These are phyloP conservation scores for Anaspis maculata DNA, from an alignment of 2,888 invertebrate genomes.

Conservation along the genomic window DNA sequence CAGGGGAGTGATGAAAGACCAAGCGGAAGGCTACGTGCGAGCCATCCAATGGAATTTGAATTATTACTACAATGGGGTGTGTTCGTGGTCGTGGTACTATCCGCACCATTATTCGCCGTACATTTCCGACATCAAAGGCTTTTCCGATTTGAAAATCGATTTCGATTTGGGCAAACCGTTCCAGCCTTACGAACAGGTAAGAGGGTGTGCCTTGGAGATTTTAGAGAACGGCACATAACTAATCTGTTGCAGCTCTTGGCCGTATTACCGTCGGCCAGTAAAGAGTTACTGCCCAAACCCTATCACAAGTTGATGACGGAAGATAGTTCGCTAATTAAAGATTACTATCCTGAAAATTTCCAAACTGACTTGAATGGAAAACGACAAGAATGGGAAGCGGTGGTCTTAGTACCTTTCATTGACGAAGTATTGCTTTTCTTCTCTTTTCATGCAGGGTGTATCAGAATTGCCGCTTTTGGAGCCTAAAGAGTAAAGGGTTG, in stretches of 20 bases:
- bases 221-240: no score
- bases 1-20: slow-evolving; percentile 68
- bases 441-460: no score
- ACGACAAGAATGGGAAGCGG: slow-evolving; percentile 92
- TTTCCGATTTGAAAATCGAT: slow-evolving; percentile 59
- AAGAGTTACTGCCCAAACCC: slow-evolving; percentile 63
- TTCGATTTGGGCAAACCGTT: slow-evolving; percentile 85
- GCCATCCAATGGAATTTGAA: slow-evolving; percentile 95
- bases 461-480: no score
- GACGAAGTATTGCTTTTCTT: no score
- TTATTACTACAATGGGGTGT: slow-evolving; percentile 95
- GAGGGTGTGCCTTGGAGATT: no score
- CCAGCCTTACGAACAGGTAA: slow-evolving; percentile 88
- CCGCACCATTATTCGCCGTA: slow-evolving; percentile 96
- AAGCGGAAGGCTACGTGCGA: slow-evolving; percentile 82
- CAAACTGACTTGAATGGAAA: slow-evolving; percentile 94
- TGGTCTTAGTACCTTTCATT: slow-evolving; percentile 89
- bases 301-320: slow-evolving; percentile 73
- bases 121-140: slow-evolving; percentile 84
- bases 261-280: slow-evolving; percentile 82
- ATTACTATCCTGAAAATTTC: slow-evolving; percentile 88
- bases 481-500: no score
- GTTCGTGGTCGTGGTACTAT: slow-evolving; percentile 98
- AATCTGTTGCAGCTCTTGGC: no score
- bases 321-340: slow-evolving; percentile 70